Evolutionary conservation across 2,113 vertebrate genomes (phyloP).

Genomic region (Toxostoma redivivum): DNA sequence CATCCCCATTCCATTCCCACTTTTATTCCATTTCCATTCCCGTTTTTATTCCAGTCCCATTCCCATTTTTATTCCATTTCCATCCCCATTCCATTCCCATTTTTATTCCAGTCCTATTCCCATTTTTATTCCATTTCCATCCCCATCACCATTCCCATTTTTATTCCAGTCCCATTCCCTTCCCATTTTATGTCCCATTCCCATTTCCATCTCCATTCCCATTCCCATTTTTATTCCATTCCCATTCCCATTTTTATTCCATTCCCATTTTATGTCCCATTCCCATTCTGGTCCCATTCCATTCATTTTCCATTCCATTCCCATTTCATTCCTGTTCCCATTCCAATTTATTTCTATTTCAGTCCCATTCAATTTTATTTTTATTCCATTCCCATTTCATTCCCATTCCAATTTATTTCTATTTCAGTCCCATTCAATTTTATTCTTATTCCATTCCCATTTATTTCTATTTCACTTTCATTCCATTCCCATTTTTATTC

Average conservation of each 20-base stretch:
- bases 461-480: not conserved
- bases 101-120: no score
- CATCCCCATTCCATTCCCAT: not conserved
- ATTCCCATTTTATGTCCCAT: no score
- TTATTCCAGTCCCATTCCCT: rapidly evolving
- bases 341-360: not conserved
- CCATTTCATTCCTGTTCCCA: no score
- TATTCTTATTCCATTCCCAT: not conserved
- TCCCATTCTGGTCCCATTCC: no score
- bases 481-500: not conserved
- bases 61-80: rapidly evolving
- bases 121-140: not conserved
- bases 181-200: not conserved
- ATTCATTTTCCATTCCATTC: no score
- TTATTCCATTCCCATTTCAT: not conserved
- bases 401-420: not conserved
- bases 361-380: rapidly evolving
- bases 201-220: no score
- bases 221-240: not conserved
- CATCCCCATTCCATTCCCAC: not conserved
- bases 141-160: no score
- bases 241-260: not conserved
- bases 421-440: not conserved
- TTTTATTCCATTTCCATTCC: not conserved
- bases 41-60: not conserved